Conservation (phyloP, 2,113 vertebrate species). For the Apodemus sylvaticus region DNA sequence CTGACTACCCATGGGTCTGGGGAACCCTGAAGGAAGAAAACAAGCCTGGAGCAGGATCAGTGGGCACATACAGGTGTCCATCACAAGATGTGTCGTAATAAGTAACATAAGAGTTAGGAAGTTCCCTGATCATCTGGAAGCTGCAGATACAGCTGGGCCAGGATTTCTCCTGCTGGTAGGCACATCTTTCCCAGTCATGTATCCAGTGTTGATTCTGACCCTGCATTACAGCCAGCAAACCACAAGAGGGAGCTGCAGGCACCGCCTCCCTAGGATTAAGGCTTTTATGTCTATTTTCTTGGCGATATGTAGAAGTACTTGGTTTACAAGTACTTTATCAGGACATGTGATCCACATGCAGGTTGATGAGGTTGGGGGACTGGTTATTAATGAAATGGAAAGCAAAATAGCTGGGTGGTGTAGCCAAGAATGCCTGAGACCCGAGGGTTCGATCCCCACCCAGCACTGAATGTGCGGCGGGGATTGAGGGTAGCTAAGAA, state of each 20-base stretch:
- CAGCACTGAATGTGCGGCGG: too few species aligned
- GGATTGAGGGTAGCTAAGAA: not conserved
- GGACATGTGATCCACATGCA: rapidly evolving
- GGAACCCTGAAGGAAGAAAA: not conserved
- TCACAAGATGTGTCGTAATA: not conserved
- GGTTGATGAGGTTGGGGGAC: not conserved
- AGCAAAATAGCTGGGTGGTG: not conserved
- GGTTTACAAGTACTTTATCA: not conserved
- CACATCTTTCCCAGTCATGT: rapidly evolving
- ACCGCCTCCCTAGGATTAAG: not conserved
- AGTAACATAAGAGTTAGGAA: not conserved
- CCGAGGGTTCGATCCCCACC: not conserved
- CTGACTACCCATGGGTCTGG: not conserved
- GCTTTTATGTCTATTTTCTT: not conserved
- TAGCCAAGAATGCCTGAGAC: not conserved
- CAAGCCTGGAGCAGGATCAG: not conserved
- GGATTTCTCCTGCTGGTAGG: not conserved
- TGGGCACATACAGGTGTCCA: not conserved
- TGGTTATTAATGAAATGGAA: not conserved
- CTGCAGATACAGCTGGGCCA: too few species aligned
- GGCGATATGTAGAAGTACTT: not conserved
- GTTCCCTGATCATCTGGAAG: not conserved
- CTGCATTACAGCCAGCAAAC: not conserved
- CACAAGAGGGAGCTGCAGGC: slow-evolving; percentile 31
- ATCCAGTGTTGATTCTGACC: not conserved